Evolutionary conservation across 2,113 vertebrate species (phyloP).

Genomic region (Brachyhypopomus gauderio): DNA sequence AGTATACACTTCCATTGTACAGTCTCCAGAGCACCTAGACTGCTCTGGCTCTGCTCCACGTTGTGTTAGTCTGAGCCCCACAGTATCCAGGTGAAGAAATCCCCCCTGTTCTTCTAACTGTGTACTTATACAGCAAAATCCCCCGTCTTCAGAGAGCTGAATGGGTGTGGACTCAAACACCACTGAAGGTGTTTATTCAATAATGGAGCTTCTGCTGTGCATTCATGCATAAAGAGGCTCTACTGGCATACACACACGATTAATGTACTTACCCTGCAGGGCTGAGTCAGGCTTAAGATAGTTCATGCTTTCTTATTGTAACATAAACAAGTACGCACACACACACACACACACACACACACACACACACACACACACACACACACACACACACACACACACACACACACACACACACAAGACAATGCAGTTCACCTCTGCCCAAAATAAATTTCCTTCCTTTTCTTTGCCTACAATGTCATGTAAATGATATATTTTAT

Average conservation of each 20-base stretch:
- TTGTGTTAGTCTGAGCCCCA: not conserved
- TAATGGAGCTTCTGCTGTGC: no score
- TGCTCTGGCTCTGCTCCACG: not conserved
- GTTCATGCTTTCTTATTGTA: no score
- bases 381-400: no score
- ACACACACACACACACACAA: conserved; percentile 15
- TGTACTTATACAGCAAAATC: not conserved
- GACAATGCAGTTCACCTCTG: conserved; percentile 27
- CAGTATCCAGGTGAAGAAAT: not conserved
- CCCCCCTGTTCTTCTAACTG: not conserved
- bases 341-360: conserved; percentile 43
- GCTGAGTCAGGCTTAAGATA: no score
- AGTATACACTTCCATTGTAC: not conserved
- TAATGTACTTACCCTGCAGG: not conserved
- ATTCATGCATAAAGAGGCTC: not conserved
- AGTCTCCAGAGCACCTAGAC: not conserved
- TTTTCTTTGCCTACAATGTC: conserved; percentile 64
- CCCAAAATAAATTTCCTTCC: conserved; percentile 31
- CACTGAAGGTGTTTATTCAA: no score
- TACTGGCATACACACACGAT: not conserved
- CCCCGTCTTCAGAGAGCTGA: no score
- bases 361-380: conserved; percentile 55
- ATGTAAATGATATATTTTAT: conserved; percentile 64
- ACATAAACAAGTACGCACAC: no score
- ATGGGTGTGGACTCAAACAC: no score